Evolutionary conservation across 2,888 invertebrate genomes (phyloP), one percentile per base, ranked within the genome.

Genomic region (Trissolcus japonicus): DNA sequence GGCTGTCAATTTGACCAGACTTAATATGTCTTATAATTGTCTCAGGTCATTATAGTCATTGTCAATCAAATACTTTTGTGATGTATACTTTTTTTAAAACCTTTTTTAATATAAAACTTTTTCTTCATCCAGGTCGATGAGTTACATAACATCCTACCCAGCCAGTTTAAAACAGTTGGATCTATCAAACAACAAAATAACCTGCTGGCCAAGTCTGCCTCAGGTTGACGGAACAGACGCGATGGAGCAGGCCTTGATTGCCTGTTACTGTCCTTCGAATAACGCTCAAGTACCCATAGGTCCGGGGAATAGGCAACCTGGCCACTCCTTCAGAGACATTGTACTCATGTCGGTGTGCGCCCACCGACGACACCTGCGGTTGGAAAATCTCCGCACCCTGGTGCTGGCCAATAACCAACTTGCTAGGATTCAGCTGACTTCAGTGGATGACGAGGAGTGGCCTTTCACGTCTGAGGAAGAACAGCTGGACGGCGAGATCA

Each of bases 21-120:
- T 99, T 14, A 98, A 98, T 87, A 93, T 99, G 92, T 94, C 97
- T 0, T 96, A 96, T 86, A 99, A 99, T 89, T 94, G 94, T 74
- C 90, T 93, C 0, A 61, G 78, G 78, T 78, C 0, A 4, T 11
- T 60, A 48, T 17, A 48, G 48, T 48, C 13, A 48, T 14, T 48
- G 13, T 1, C 13, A 48, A 14, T n/a, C n/a, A n/a, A n/a, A n/a
- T n/a, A n/a, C n/a, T n/a, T n/a, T n/a, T n/a, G n/a, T n/a, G n/a
- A n/a, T n/a, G n/a, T n/a, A n/a, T n/a, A n/a, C n/a, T n/a, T n/a
- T n/a, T n/a, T n/a, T n/a, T n/a, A n/a, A n/a, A n/a, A 21, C 21
- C 4, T 21, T 21, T 21, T 21, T 1, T 2, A 21, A 21, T 21
- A 21, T 48, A 14, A 2, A 48, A 48, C 19, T 19, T 51, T 19